Percentiles rank a stretch among this genome's conserved stretches.
Evolutionary conservation across 1,140 invertebrate species (phyloP).

Genomic region (Monochamus saltuarius): DNA sequence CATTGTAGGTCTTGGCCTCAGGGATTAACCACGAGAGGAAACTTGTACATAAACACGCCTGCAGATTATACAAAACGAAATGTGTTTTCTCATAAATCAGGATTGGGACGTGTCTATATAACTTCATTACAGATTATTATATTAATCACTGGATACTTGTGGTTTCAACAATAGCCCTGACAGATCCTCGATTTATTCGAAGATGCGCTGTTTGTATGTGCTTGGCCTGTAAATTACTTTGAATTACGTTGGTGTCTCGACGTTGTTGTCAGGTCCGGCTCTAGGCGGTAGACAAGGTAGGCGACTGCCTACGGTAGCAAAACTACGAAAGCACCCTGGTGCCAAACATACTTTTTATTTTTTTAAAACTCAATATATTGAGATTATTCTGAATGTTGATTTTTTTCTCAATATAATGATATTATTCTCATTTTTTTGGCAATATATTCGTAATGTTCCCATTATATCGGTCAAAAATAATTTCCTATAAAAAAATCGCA

Average conservation of each 20-base stretch:
- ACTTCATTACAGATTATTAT: constrained; percentile 52
- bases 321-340: too few species aligned
- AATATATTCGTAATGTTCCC: too few species aligned
- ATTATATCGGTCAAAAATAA: too few species aligned
- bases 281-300: too few species aligned
- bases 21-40: constrained; percentile 31
- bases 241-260: constrained; percentile 1
- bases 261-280: too few species aligned
- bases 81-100: constrained; percentile 46
- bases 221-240: constrained; percentile 29
- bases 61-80: constrained; percentile 37
- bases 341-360: too few species aligned
- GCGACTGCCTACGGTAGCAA: too few species aligned
- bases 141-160: constrained; percentile 49
- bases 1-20: constrained; percentile 34
- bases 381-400: too few species aligned
- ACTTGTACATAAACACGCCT: constrained; percentile 35
- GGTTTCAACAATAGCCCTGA: constrained; percentile 42
- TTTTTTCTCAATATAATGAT: too few species aligned
- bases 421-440: too few species aligned
- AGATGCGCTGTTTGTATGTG: background rate
- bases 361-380: too few species aligned
- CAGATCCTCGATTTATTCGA: constrained; percentile 21
- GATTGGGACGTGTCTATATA: constrained; percentile 50
- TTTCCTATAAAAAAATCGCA: too few species aligned